These are phyloP conservation scores for Heteromyza rotundicornis DNA, from an alignment of 2,888 invertebrate genomes.

Conservation along the genomic window DNA sequence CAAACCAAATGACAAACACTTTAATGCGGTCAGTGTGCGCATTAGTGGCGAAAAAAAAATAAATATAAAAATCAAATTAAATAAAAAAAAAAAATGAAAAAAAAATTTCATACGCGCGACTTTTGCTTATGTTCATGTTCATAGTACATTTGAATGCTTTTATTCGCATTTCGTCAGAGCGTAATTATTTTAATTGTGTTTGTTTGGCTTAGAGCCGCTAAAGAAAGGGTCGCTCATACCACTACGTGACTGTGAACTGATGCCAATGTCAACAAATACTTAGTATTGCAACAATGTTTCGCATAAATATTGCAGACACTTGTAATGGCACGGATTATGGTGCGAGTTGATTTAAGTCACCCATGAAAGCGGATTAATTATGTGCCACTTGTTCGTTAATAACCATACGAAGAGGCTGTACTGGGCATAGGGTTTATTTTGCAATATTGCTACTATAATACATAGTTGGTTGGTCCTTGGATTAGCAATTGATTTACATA, in stretches of 20 bases:
- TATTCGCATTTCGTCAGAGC: not conserved
- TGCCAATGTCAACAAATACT: not conserved
- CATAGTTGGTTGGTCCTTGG: no score
- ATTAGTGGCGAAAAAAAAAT: constrained; percentile 15
- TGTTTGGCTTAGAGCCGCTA: not conserved
- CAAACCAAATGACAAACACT: not conserved
- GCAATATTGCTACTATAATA: no score
- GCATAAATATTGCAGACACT: not conserved
- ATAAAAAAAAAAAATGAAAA: no score
- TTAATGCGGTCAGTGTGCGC: constrained; percentile 18
- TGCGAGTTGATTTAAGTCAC: no score
- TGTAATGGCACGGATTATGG: no score
- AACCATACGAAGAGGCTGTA: no score
- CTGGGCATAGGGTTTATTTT: no score
- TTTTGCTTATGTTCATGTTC: not conserved
- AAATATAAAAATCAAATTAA: no score
- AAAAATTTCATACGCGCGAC: not conserved
- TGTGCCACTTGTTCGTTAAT: no score
- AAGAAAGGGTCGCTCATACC: not conserved
- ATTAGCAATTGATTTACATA: no score
- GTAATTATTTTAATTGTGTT: constrained; percentile 4
- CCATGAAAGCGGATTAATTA: no score
- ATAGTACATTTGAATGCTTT: not conserved
- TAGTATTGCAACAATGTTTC: not conserved
- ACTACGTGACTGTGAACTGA: no score